Evolutionary conservation across 1,140 invertebrate species (phyloP).

Genomic region (Acromyrmex charruanus): DNA sequence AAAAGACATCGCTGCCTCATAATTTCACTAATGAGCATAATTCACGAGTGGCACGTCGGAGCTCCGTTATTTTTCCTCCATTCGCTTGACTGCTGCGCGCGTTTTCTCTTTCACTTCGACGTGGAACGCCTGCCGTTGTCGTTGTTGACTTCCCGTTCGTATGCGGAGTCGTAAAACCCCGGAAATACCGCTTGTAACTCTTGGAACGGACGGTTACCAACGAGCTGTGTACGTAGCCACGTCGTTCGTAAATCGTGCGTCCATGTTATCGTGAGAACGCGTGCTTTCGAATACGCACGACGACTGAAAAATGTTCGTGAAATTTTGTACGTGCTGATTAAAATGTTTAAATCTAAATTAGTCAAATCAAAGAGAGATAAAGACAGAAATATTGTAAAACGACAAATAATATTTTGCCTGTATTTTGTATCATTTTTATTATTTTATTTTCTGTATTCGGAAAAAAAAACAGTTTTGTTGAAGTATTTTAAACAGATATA

Average conservation of each 20-base stretch:
- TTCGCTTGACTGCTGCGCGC: not conserved
- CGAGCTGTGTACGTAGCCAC: slow-evolving; percentile 11
- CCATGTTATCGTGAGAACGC: not conserved
- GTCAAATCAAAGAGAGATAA: not conserved
- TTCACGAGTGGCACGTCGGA: not conserved
- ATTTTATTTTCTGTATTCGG: not conserved
- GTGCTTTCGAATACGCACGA: slow-evolving; percentile 10
- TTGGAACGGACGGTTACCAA: slow-evolving; percentile 30
- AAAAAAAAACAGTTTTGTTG: no score
- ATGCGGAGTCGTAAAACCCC: slow-evolving; percentile 30
- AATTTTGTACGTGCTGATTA: not conserved
- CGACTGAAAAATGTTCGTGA: not conserved
- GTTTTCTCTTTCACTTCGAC: not conserved
- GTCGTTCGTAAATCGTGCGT: slow-evolving; percentile 39
- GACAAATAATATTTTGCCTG: no score
- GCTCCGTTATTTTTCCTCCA: slow-evolving; percentile 17
- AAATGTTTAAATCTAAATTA: not conserved
- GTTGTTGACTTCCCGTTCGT: not conserved
- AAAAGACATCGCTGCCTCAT: slow-evolving; percentile 54
- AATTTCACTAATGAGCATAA: slow-evolving; percentile 69
- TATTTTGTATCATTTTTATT: not conserved
- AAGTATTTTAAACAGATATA: no score
- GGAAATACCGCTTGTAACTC: slow-evolving; percentile 40
- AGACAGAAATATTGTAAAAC: not conserved
- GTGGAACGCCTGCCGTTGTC: not conserved